Base-by-base conservation (phyloP, 2,113 vertebrate genomes). In the Oxyura jamaicensis region DNA sequence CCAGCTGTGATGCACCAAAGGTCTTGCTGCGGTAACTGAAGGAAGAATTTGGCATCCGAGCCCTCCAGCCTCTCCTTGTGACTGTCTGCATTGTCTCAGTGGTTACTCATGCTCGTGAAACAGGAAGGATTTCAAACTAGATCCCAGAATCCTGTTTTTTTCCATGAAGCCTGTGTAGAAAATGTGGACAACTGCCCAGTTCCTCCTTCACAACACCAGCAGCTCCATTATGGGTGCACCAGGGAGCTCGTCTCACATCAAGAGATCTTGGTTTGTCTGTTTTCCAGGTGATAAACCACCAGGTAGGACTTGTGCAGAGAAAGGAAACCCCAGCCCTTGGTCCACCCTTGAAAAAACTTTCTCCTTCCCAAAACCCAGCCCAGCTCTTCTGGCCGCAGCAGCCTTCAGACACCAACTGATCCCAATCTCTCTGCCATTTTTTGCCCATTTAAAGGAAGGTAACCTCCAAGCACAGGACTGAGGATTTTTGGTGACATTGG, bases 381-480 rank as follows among this genome's bases (percentile, higher is more conserved):
- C 39, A 50, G 29, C 3, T 16, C 13, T 73, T 83, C 33, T 78
- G 82, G 26, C 14, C 65, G 48, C 44, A 33, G 46, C 60, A 10
- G 48, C 1, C 13, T 8, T 21, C 23, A 29, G 74, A 28, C n/a
- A 72, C 8, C 10, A 39, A 5, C 11, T 22, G 11, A 88, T 5
- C 2, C 11, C 7, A 2, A 1, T 0, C 0, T 2, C 13, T n/a
- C 35, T 21, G 16, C 23, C 53, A 17, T 48, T 8, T 62, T 66
- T 87, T 0, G 1, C 50, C 60, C 9, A 28, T 53, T 28, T 2
- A 21, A 6, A 6, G 4, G 17, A 90, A 72, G 9, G 41, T 13
- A 62, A 22, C 8, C 4, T 69, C 42, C 68, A 65, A 52, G 16
- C 36, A 68, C 10, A 67, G 22, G 18, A 18, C 9, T 42, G 48